Evolutionary conservation across 2,888 invertebrate genomes (phyloP).

Genomic region (Xylophagus ater): DNA sequence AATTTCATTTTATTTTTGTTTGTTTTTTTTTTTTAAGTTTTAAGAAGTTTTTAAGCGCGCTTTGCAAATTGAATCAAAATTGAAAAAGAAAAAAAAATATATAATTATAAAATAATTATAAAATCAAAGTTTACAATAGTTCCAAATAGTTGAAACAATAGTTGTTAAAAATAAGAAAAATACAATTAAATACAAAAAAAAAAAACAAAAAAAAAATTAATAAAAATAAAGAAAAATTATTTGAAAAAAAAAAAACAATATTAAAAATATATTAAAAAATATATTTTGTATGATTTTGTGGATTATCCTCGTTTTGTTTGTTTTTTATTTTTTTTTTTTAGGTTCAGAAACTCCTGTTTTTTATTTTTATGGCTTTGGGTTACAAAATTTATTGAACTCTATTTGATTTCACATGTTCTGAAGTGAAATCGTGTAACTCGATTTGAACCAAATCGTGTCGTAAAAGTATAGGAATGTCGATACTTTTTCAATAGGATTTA

Average conservation of each 20-base stretch:
- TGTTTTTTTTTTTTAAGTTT: neutral
- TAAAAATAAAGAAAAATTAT: constrained; percentile 5
- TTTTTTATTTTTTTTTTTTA: neutral
- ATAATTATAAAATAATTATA: neutral
- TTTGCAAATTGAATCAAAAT: constrained; percentile 1
- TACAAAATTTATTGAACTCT: too few species aligned
- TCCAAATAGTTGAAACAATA: constrained; percentile 13
- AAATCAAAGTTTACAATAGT: constrained; percentile 13
- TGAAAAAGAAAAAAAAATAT: neutral
- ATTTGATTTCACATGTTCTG: too few species aligned
- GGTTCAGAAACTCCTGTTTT: too few species aligned
- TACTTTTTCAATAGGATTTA: too few species aligned
- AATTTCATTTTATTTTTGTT: neutral
- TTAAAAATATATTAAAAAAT: too few species aligned
- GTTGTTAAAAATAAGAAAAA: constrained; percentile 10
- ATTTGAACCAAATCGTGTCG: too few species aligned
- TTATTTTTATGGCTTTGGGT: too few species aligned
- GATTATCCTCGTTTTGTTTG: constrained; percentile 3
- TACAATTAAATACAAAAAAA: constrained; percentile 4
- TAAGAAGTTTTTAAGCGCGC: neutral
- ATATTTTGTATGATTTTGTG: constrained; percentile 8
- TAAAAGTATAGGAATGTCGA: too few species aligned
- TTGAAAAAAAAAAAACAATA: too few species aligned
- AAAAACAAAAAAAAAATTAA: constrained; percentile 5
- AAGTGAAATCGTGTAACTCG: too few species aligned